These are phyloP conservation scores for Gymnobelideus leadbeateri DNA, from an alignment of 2,113 vertebrate genomes.

Conservation along the genomic window DNA sequence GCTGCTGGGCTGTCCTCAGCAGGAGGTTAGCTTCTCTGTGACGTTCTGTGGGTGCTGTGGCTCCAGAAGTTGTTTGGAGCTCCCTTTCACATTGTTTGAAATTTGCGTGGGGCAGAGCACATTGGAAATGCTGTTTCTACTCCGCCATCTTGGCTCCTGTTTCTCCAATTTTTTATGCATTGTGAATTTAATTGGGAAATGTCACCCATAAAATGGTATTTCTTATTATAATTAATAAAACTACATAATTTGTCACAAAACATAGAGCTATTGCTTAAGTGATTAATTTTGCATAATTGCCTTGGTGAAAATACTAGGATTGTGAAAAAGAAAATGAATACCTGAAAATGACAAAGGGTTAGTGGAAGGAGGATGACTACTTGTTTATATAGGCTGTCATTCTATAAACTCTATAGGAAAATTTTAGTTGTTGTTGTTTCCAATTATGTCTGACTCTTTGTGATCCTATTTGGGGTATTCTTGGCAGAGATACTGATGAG, in stretches of 20 bases:
- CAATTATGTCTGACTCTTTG: neutral
- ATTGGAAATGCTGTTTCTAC: too few species aligned
- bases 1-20: too few species aligned
- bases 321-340: neutral
- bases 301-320: neutral
- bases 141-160: too few species aligned
- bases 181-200: slow-evolving; percentile 6
- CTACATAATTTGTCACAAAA: neutral
- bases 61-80: too few species aligned
- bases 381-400: neutral
- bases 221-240: neutral
- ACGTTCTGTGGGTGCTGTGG: too few species aligned
- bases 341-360: neutral
- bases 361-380: neutral
- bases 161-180: slow-evolving; percentile 26
- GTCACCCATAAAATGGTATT: neutral
- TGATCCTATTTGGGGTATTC: neutral
- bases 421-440: neutral
- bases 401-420: neutral
- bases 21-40: too few species aligned
- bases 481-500: neutral
- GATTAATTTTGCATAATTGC: neutral
- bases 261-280: neutral
- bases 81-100: too few species aligned
- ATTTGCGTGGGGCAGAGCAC: too few species aligned